Conservation (phyloP, 2,797 vertebrate genomes). For the Typhlichthys eigenmanni region DNA sequence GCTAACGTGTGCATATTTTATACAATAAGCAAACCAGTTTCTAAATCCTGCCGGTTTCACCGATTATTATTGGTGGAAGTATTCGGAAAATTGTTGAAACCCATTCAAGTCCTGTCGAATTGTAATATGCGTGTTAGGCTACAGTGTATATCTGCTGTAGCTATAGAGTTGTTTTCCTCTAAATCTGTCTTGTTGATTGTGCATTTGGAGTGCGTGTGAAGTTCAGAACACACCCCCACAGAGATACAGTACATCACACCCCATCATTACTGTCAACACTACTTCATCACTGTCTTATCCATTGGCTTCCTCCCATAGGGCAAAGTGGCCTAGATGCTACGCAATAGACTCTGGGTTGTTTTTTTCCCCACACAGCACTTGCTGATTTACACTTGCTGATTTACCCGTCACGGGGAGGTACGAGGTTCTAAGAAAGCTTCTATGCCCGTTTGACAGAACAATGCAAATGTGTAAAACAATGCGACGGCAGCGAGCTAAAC, state of each 20-base stretch:
- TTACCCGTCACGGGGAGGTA: constrained; percentile 30
- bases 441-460: constrained; percentile 24
- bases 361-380: constrained; percentile 12
- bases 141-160: neutral
- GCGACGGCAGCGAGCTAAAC: constrained; percentile 31
- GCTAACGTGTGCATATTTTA: constrained; percentile 47
- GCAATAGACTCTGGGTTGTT: constrained; percentile 5
- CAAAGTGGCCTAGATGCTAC: no score
- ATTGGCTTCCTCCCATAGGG: constrained; percentile 1
- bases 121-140: neutral
- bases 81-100: no score
- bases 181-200: constrained; percentile 1
- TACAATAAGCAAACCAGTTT: neutral
- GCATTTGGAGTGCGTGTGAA: constrained; percentile 14
- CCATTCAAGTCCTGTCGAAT: no score
- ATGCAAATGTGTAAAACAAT: constrained; percentile 16
- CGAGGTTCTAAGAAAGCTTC: constrained; percentile 20
- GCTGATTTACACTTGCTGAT: constrained; percentile 9
- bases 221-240: constrained; percentile 3
- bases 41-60: no score
- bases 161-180: constrained; percentile 19
- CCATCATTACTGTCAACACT: constrained; percentile 25
- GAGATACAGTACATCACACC: constrained; percentile 8
- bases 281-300: neutral
- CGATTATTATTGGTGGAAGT: no score